Evolutionary conservation across 2,888 invertebrate genomes (phyloP), one percentile per base, ranked within the genome.

Genomic region (Polyommatus icarus): DNA sequence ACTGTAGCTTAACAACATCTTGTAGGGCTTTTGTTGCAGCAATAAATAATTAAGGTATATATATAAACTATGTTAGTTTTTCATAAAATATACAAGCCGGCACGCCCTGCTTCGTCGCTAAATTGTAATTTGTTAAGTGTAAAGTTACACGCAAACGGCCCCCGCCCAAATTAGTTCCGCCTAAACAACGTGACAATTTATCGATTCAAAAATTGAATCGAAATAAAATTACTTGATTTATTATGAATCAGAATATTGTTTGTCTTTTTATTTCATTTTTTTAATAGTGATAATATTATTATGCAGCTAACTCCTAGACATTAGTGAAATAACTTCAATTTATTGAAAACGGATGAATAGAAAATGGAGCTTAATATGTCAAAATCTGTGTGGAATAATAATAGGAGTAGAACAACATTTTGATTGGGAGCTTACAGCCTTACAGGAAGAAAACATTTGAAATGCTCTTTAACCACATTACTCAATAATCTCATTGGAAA

Each of bases 101-200:
- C 90, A 84, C 89, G 80, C 91, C 91, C 85, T 83, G 75, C 67
- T 73, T 79, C 67, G 78, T 78, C 80, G 82, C 81, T 80, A 86
- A 87, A 87, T 83, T 82, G 83, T 84, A 88, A 88, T 87, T 89
- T 86, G 89, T 89, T 88, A 90, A 90, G 88, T 91, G 91, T 91
- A 90, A 80, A 79, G 83, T 91, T 92, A 89, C 91, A 83, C 80
- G 85, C 87, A 90, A 91, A 90, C 90, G 87, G 83, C 86, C 88
- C 88, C 87, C 84, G 82, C 83, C 79, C 82, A 82, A 86, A 85
- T 86, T 85, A 85, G 87, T 86, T 86, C 88, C 88, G 87, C 86
- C 87, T 85, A 77, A 83, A 81, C 81, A 83, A 82, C 83, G 83
- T 80, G 84, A 82, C 81, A 82, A 80, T 81, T 82, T 82, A 82